Evolutionary conservation across 2,797 vertebrate genomes (phyloP).

Genomic region (Poeciliopsis presidionis): DNA sequence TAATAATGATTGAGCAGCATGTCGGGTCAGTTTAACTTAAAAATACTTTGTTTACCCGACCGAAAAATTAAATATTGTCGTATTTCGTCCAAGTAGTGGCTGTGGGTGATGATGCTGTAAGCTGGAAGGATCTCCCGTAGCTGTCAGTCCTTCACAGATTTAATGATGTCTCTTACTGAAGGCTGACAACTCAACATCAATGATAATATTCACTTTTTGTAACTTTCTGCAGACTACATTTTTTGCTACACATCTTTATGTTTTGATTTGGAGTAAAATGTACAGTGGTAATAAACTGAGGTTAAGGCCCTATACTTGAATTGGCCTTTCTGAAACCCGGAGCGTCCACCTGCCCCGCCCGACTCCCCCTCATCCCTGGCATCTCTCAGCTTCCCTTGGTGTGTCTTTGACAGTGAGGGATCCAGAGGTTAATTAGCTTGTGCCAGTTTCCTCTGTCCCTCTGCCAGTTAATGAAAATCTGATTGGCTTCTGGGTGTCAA

Average conservation of each 20-base stretch:
- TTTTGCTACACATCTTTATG: neutral
- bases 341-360: slow-evolving; percentile 66
- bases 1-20: too few species aligned
- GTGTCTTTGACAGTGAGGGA: slow-evolving; percentile 73
- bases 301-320: slow-evolving; percentile 24
- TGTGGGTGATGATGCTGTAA: neutral
- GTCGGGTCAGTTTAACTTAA: too few species aligned
- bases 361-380: slow-evolving; percentile 65
- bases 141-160: neutral
- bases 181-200: neutral
- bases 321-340: slow-evolving; percentile 58
- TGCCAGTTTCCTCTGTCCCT: slow-evolving; percentile 82
- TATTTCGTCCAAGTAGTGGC: neutral
- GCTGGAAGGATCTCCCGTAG: too few species aligned
- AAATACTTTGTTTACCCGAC: neutral
- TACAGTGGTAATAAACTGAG: neutral
- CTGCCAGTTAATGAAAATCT: slow-evolving; percentile 86
- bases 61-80: neutral
- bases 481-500: slow-evolving; percentile 86
- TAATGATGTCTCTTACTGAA: neutral
- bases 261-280: neutral
- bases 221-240: neutral
- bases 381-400: slow-evolving; percentile 67
- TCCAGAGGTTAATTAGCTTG: slow-evolving; percentile 85
- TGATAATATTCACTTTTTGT: neutral